Base-by-base conservation (phyloP, 2,113 vertebrate genomes). In the Caranx ignobilis region DNA sequence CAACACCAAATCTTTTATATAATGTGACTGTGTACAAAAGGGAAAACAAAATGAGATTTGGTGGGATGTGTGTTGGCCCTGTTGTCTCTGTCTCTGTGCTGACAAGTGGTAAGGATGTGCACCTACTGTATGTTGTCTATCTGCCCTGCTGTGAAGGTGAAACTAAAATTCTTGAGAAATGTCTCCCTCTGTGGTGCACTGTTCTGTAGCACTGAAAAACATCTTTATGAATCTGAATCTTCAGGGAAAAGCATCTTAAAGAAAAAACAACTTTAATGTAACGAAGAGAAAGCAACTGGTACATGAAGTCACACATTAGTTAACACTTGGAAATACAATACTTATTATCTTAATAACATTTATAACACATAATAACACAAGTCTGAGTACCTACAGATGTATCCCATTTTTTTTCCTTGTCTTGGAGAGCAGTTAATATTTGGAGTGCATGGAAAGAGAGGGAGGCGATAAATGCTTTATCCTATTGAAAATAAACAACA, bases 381-480 rank as follows among this genome's bases (percentile, higher is more conserved):
- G 47, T 52, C 48, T 71, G 63, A 88, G 91, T 93, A 92, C 91
- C 91, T 79, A 86, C 48, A 87, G 70, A 82, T 79, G 72, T 65
- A 86, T 92, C 83, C 82, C 87, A 86, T 50, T 34, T 54, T 79
- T 47, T 43, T 48, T 41, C 39, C 45, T 59, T 61, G 3, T 54
- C 45, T 78, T 79, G 71, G 85, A 88, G 86, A 84, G 84, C 79
- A 81, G 77, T 61, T 77, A 55, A 68, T 16, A 45, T 41, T 26
- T 26, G 26, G 26, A 26, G 43, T 81, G 61, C 63, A n/a, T 79
- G 19, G 72, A 61, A 59, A 82, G 6, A 7, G 32, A 66, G 39
- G 61, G 18, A 78, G 64, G 37, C n/a, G 26, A 67, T 73, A 85
- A 75, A 81, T 55, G 35, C 16, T 4, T 66, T 43, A 62, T 50